These are phyloP conservation scores for Diploptera punctata DNA, from an alignment of 2,888 invertebrate genomes.

Conservation along the genomic window DNA sequence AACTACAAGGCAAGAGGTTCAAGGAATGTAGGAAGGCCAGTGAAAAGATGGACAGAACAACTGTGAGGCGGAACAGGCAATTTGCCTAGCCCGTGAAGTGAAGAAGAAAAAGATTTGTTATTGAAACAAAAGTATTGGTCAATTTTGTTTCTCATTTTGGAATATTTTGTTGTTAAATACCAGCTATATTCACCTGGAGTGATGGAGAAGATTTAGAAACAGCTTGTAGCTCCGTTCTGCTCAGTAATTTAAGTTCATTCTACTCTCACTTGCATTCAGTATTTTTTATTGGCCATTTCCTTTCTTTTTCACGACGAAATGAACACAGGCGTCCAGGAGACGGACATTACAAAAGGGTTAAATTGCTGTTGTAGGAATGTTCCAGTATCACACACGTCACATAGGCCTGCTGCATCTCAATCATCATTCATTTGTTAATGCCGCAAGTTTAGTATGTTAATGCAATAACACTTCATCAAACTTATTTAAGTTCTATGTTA, in stretches of 20 bases:
- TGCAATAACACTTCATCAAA: neutral
- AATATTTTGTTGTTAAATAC: too few species aligned
- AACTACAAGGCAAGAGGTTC: too few species aligned
- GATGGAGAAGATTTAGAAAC: neutral
- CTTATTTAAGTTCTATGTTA: neutral
- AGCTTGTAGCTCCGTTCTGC: neutral
- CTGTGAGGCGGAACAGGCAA: too few species aligned
- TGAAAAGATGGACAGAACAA: too few species aligned
- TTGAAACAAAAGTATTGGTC: too few species aligned
- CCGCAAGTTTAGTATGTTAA: neutral
- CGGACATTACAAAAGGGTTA: slow-evolving; percentile 1
- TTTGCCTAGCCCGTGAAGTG: too few species aligned
- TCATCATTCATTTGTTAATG: neutral
- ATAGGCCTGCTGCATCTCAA: neutral
- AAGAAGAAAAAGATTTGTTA: too few species aligned
- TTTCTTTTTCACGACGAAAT: slow-evolving; percentile 7
- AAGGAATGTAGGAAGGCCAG: too few species aligned
- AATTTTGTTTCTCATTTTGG: too few species aligned
- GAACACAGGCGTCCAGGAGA: neutral
- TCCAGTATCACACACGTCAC: neutral
- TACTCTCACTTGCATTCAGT: neutral
- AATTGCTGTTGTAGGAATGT: slow-evolving; percentile 4
- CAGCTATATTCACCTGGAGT: too few species aligned
- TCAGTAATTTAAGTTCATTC: neutral
- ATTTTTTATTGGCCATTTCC: slow-evolving; percentile 7